These are phyloP conservation scores for Empis livida DNA, from an alignment of 2,888 invertebrate species.

Conservation along the genomic window DNA sequence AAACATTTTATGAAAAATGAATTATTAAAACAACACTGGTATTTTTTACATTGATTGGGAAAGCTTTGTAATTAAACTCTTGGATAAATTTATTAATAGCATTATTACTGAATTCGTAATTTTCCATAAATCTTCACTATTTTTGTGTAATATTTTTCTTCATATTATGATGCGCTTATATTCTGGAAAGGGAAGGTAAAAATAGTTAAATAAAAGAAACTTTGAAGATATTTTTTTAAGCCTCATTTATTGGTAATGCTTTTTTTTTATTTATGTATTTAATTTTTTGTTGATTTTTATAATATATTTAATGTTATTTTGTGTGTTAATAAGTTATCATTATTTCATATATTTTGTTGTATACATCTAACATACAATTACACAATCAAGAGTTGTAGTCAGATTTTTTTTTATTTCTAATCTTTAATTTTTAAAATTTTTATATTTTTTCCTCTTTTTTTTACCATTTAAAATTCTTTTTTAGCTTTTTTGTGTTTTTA, in stretches of 20 bases:
- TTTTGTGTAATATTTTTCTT: too few species aligned
- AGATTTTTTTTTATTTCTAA: neutral
- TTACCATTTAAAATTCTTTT: too few species aligned
- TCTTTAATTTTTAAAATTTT: neutral
- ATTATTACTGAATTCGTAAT: too few species aligned
- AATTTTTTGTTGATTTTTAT: conserved; percentile 2
- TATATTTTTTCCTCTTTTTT: neutral
- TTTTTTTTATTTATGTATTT: conserved; percentile 4
- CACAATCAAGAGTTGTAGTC: neutral
- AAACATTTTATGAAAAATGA: too few species aligned
- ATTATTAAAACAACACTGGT: too few species aligned
- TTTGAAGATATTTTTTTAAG: conserved; percentile 5
- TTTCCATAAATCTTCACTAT: too few species aligned
- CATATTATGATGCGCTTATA: too few species aligned
- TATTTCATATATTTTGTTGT: neutral
- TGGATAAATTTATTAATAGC: too few species aligned
- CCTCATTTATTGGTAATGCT: conserved; percentile 14
- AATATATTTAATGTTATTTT: neutral
- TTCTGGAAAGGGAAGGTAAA: neutral
- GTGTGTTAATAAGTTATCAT: neutral
- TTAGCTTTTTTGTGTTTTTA: too few species aligned
- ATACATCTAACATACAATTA: neutral
- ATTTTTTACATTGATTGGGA: too few species aligned
- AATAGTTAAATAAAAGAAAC: neutral
- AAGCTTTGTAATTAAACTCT: too few species aligned